Base-by-base conservation (phyloP, 2,888 invertebrate species). In the Crepidodera aurea region DNA sequence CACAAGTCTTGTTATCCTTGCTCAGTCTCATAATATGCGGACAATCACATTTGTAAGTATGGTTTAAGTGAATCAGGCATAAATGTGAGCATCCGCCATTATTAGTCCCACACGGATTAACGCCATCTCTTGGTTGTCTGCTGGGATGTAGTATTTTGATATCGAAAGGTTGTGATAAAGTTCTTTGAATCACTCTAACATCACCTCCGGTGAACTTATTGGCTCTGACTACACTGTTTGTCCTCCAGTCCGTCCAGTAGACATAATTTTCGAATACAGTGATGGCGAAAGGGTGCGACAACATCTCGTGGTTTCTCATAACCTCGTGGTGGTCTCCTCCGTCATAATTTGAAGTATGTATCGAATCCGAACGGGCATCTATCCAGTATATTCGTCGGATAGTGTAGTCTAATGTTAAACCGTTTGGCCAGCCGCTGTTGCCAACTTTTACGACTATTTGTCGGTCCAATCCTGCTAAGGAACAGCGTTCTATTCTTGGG, bases 221-320 rank as follows among this genome's bases (percentile, higher is more conserved):
- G 25, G 94, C 94, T 74, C 91, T 84, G 71, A 93, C 89, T 1
- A 96, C 91, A 65, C 92, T 90, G 78, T 93, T 93, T 58, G 90
- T 90, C 67, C 93, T 85, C 96, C 96, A 96, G 82, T 96, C 96
- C 0, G 94, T 95, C 94, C 95, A 96, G 83, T 93, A 96, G 8
- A 96, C 89, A 80, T 91, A 89, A 75, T 90, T 89, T 77, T 92
- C 94, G 83, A 91, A 94, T 61, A 95, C 84, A 0, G 93, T 87
- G 67, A 96, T 88, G 46, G 95, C 92, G 83, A 96, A 96, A 0
- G 96, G 94, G 84, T 96, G 96, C 48, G 92, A 88, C 56, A 93
- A 82, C 72, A 89, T 86, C 60, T 90, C 88, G 78, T 91, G 90
- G 54, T 89, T 89, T 65, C 66, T 54, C 73, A 94, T 83, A 65